phyloP scores from a whole-genome alignment of 2,797 vertebrate species.

The Cossypha heuglini region DNA sequence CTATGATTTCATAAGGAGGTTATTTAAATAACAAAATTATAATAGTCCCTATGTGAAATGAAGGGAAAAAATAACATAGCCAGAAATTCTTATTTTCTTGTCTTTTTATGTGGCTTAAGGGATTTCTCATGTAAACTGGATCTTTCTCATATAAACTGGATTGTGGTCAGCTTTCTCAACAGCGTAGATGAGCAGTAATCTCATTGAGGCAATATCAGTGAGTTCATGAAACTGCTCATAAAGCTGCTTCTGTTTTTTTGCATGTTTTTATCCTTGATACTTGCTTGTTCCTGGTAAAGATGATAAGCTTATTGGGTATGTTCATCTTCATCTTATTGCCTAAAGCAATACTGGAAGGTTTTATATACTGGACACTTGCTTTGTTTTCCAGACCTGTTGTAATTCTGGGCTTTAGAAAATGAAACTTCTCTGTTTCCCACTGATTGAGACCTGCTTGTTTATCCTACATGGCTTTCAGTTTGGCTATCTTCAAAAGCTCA shows the following conservation, averaged over 20 bases:
- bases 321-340: not conserved
- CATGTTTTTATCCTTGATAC: not conserved
- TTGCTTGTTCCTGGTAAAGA: not conserved
- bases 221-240: not conserved
- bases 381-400: not conserved
- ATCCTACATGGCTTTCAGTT: conserved; percentile 50
- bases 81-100: not conserved
- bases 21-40: not conserved
- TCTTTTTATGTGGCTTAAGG: not conserved
- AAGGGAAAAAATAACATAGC: not conserved
- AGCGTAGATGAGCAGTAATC: not conserved
- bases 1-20: not conserved
- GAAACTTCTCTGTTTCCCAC: not conserved
- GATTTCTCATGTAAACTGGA: not conserved
- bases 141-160: not conserved
- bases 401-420: conserved; percentile 24
- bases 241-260: not conserved
- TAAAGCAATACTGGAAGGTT: not conserved
- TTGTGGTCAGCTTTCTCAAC: not conserved
- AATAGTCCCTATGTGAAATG: not conserved
- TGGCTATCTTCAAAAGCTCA: conserved; percentile 57
- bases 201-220: not conserved
- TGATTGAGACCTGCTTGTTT: conserved; percentile 58
- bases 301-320: not conserved
- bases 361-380: not conserved